phyloP scores from a whole-genome alignment of 2,113 vertebrate species.

The Melanerpes formicivorus region DNA sequence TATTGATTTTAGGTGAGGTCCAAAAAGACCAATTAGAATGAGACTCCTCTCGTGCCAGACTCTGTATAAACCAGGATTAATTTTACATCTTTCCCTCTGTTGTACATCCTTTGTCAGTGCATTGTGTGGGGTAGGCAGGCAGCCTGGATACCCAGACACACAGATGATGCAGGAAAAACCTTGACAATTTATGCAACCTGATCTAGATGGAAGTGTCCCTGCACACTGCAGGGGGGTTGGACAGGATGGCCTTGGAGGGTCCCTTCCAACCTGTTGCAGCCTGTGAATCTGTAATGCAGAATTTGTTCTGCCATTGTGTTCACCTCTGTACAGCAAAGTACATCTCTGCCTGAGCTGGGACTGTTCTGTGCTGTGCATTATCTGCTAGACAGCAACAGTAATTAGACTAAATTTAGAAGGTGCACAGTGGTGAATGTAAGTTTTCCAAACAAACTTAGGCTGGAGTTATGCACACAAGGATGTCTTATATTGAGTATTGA shows the following conservation, averaged over 20 bases:
- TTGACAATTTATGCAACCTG: neutral
- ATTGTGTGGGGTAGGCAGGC: neutral
- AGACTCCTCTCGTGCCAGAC: neutral
- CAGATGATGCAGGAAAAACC: neutral
- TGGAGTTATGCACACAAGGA: neutral
- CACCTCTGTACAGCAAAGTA: neutral
- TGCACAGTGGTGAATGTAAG: neutral
- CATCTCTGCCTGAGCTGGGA: neutral
- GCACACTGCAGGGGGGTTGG: no score
- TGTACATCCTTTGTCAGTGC: neutral
- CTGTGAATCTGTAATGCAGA: neutral
- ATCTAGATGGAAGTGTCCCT: no score
- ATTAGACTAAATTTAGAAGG: slow-evolving; percentile 26
- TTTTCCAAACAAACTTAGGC: slow-evolving; percentile 12
- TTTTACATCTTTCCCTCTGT: neutral
- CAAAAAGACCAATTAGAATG: neutral
- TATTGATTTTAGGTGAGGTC: neutral
- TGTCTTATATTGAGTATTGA: slow-evolving; percentile 26
- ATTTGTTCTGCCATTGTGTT: neutral
- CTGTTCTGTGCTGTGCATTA: neutral
- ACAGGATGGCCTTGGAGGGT: no score
- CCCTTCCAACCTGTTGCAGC: no score
- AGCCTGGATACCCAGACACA: neutral
- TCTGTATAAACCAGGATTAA: neutral
- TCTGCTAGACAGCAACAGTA: slow-evolving; percentile 3